Evolutionary conservation across 2,113 vertebrate genomes (phyloP), one percentile per base, ranked within the genome.

Genomic region (Coptodon bakossiorum): DNA sequence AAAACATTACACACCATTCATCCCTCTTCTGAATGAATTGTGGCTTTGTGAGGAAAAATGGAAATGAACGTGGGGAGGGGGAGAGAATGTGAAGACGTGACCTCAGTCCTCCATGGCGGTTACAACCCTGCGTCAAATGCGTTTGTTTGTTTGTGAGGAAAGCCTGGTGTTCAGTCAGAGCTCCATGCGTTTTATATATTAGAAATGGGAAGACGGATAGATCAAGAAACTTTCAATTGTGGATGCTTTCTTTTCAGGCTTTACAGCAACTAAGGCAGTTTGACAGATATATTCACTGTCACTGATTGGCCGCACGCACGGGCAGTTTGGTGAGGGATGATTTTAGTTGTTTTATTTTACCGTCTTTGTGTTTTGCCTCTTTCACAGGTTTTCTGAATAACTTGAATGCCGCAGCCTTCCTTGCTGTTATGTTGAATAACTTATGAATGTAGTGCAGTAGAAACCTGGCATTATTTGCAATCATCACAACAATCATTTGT

Each of bases 41-140:
- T 84, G 54, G 43, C 91, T 88, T 92, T 94, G 90, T 92, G 71
- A 81, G 29, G 81, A 78, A 89, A 87, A 92, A 88, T 91, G 88
- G 73, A 88, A 91, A 92, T 88, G 38, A 82, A 80, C 38, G 34
- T 24, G 5, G 17, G n/a, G 31, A 36, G n/a, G n/a, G 40, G 16
- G 27, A 43, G 66, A 11, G 56, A 78, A n/a, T 8, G 19, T 63
- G 82, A 86, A n/a, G n/a, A 81, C 50, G 36, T 82, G 82, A 83
- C 80, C 83, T 80, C 76, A 53, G 88, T 76, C 86, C 48, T 56
- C 63, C 48, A 9, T 29, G 54, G 66, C 4, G 6, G 34, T 85
- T 45, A 27, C 11, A 16, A 6, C 22, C 79, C 24, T 4, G 6
- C 57, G 45, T 71, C 61, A 43, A 31, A 61, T 52, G 29, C 84